A percentile compares a stretch with the other conserved stretches of the same genome.
Conservation (phyloP, 2,797 vertebrate genomes). For the Loriculus beryllinus region DNA sequence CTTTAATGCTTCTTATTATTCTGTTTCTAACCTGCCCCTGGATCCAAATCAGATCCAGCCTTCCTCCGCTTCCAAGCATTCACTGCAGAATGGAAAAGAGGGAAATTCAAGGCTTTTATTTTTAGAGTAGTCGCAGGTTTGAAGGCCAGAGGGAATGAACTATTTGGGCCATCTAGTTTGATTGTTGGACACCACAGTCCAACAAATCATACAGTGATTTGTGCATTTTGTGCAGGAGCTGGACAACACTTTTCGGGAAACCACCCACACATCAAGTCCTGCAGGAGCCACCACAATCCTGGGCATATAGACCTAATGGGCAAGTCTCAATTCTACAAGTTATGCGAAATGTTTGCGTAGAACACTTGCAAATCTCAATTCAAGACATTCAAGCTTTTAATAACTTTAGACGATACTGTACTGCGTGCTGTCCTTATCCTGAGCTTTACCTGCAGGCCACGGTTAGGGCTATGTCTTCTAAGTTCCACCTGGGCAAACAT, state of each 20-base stretch:
- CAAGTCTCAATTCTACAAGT: not conserved
- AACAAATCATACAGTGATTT: not conserved
- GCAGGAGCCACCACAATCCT: not conserved
- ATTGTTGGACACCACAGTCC: not conserved
- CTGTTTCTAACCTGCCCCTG: slow-evolving; percentile 24
- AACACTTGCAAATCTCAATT: not conserved
- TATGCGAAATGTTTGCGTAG: not conserved
- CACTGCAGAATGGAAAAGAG: not conserved
- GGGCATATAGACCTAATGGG: not conserved
- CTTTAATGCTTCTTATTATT: slow-evolving; percentile 27
- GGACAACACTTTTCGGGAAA: not conserved
- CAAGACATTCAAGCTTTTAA: not conserved
- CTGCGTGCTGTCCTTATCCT: not conserved
- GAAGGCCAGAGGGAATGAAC: not conserved
- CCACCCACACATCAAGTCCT: not conserved
- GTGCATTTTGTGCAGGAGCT: not conserved
- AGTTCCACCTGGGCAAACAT: not conserved
- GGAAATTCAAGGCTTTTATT: not conserved
- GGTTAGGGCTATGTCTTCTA: not conserved
- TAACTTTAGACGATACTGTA: not conserved
- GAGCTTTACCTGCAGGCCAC: not conserved
- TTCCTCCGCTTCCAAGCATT: not conserved
- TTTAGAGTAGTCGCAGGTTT: not conserved
- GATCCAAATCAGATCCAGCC: not conserved
- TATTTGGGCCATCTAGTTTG: not conserved